Evolutionary conservation across 2,797 vertebrate genomes (phyloP), one percentile per base, ranked within the genome.

Genomic region (Dermochelys coriacea): DNA sequence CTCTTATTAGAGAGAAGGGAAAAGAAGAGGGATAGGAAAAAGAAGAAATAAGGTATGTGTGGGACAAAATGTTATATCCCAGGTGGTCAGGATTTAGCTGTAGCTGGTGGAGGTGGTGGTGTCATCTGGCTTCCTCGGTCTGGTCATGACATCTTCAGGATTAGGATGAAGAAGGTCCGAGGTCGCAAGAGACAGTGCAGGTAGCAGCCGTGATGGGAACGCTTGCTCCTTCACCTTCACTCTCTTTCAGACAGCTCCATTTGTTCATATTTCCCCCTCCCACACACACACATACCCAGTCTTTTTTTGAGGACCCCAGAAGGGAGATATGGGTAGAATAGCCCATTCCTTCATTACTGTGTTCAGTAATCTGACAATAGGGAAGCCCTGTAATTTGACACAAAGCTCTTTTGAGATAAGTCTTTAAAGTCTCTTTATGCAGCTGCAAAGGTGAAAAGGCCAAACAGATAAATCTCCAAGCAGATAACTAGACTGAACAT

Each of bases 381-480:
- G n/a, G 37, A 71, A 71, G 41, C n/a, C n/a, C n/a, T 12, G 25
- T 34, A 75, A 61, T 79, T 37, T 89, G 68, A 89, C 18, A 5
- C 64, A n/a, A n/a, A 0, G 4, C 87, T 80, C 85, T 87, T n/a
- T 80, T 71, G 37, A 75, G 55, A 75, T 50, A 79, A 91, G 11
- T 92, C 86, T 94, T 88, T 50, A 47, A 88, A 12, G 5, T 31
- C 18, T 88, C 49, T 86, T 92, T 12, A 27, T 77, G 61, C 3
- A 1, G 1, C 37, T 75, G 80, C 0, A 0, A 27, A 8, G 4
- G 52, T 68, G 25, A 37, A 85, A 41, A 19, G 23, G 8, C 64
- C 87, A 57, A 71, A 71, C n/a, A 71, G 21, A 18, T 37, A 18
- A 10, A 29, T 31, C 34, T 82, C 19, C 5, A 82, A 78, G 89